Evolutionary conservation across 1,140 invertebrate genomes (phyloP).

Genomic region (Dendroctonus valens): DNA sequence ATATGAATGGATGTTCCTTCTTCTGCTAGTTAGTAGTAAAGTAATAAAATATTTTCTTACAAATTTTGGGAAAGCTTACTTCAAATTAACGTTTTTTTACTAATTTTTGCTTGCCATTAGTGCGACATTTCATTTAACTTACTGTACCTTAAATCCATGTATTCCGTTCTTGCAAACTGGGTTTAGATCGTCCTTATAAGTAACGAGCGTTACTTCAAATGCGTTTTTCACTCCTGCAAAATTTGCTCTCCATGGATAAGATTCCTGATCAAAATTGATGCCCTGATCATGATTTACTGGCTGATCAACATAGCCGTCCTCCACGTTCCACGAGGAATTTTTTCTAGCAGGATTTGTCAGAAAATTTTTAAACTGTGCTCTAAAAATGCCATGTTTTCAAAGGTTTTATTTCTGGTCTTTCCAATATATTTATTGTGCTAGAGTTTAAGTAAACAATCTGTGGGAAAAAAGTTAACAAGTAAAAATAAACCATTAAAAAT

Average conservation of each 20-base stretch:
- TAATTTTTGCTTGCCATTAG: too few relatives aligned
- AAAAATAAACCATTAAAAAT: too few relatives aligned
- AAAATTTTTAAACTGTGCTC: slow-evolving; percentile 31
- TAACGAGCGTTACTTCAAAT: slow-evolving; percentile 50
- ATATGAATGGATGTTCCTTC: too few relatives aligned
- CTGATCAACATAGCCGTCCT: slow-evolving; percentile 46
- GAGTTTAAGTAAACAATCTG: too few relatives aligned
- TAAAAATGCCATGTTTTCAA: slow-evolving; percentile 4
- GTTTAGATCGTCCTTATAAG: slow-evolving; percentile 51
- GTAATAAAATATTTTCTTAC: too few relatives aligned
- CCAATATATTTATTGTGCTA: too few relatives aligned
- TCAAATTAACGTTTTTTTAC: too few relatives aligned
- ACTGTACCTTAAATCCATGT: slow-evolving; percentile 53
- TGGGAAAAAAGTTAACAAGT: too few relatives aligned
- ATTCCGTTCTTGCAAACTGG: slow-evolving; percentile 53
- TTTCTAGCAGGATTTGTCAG: neutral
- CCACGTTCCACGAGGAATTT: slow-evolving; percentile 49
- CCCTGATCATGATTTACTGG: neutral
- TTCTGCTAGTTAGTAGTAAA: too few relatives aligned
- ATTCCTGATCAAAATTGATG: slow-evolving; percentile 37
- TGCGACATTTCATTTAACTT: neutral
- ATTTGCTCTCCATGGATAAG: slow-evolving; percentile 53
- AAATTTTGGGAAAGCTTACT: too few relatives aligned
- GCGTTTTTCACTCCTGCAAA: slow-evolving; percentile 51
- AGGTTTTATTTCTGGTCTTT: too few relatives aligned